Percentiles rank a stretch among this genome's conserved stretches.
Evolutionary conservation across 2,113 vertebrate genomes (phyloP).

Genomic region (Hyperoodon ampullatus): DNA sequence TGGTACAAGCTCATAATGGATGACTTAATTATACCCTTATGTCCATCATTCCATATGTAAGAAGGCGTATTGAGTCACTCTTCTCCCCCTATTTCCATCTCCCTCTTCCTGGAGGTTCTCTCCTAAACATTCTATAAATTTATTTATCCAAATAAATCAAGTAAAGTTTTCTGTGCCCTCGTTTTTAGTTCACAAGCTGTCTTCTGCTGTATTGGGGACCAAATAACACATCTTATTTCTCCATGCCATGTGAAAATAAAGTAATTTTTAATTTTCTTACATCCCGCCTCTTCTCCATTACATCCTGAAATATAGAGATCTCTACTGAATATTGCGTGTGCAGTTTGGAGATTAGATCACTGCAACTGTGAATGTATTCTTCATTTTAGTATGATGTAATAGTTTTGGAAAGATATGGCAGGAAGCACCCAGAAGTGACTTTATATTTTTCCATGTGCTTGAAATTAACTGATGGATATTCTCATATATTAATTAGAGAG

Average conservation of each 20-base stretch:
- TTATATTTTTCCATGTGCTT: background rate
- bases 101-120: background rate
- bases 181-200: background rate
- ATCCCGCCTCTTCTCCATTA: background rate
- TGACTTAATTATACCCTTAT: constrained; percentile 8
- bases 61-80: background rate
- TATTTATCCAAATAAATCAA: background rate
- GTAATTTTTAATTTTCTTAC: constrained; percentile 4
- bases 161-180: background rate
- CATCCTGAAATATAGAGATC: background rate
- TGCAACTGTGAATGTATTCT: background rate
- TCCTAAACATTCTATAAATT: background rate
- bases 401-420: background rate
- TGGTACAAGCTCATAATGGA: background rate
- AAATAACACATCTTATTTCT: background rate
- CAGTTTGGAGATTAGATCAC: background rate
- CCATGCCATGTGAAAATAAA: background rate
- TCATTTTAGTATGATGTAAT: background rate
- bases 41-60: background rate
- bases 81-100: background rate
- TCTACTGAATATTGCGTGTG: background rate
- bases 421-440: background rate
- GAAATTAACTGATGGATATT: background rate
- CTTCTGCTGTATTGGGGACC: background rate
- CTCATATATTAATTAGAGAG: background rate